These are phyloP conservation scores for Danionella cerebrum DNA, from an alignment of 2,113 vertebrate species.

Conservation along the genomic window DNA sequence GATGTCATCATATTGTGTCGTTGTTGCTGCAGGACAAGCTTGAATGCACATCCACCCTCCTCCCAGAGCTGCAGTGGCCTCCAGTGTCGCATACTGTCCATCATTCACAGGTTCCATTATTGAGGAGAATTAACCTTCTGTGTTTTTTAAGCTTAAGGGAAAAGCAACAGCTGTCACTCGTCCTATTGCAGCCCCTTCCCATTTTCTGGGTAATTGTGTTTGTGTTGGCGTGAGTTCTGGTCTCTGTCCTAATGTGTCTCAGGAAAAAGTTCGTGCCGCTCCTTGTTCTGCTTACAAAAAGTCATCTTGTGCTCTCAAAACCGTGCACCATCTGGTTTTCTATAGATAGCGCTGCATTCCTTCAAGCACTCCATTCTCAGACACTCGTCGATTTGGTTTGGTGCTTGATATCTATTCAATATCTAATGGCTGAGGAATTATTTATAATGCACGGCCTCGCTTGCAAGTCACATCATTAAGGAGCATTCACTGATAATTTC, in stretches of 20 bases:
- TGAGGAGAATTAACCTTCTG: conserved; percentile 12
- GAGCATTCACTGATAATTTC: neutral
- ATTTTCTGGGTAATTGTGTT: neutral
- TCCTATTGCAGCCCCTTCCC: neutral
- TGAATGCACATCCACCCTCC: neutral
- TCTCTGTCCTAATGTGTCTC: conserved; percentile 27
- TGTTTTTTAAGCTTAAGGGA: neutral
- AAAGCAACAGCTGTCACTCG: neutral
- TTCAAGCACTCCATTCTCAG: neutral
- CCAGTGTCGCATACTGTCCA: neutral
- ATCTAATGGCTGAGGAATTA: neutral
- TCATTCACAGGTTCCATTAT: conserved; percentile 1
- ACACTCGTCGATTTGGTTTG: conserved; percentile 1
- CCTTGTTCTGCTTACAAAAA: neutral
- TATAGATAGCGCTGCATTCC: neutral
- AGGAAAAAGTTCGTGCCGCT: neutral
- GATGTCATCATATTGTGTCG: conserved; percentile 62
- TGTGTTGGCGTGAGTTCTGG: conserved; percentile 1
- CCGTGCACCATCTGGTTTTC: neutral
- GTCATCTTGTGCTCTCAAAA: neutral
- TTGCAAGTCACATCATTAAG: neutral
- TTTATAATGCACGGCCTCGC: neutral
- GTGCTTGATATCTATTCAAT: conserved; percentile 1
- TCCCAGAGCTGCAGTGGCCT: conserved; percentile 33
- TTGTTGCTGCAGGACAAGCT: conserved; percentile 53